A percentile compares a stretch with the other conserved stretches of the same genome.
Conservation (phyloP, 2,888 invertebrate species). For the Cantharis rufa region DNA sequence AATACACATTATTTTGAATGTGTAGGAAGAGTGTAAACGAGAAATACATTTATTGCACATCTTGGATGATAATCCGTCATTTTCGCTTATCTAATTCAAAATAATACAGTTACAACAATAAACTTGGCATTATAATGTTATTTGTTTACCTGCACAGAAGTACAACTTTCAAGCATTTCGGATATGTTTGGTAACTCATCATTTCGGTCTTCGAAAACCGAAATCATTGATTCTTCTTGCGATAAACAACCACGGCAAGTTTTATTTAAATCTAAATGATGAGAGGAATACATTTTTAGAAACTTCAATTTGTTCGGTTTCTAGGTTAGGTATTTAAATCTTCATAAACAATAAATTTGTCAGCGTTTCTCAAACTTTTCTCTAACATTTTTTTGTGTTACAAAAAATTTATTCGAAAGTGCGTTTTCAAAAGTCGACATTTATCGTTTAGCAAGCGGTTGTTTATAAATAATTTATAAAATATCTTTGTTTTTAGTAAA, state of each 20-base stretch:
- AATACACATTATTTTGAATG: constrained; percentile 58
- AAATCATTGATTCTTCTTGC: constrained; percentile 51
- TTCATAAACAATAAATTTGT: background rate
- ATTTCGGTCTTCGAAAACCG: constrained; percentile 55
- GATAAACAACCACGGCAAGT: constrained; percentile 58
- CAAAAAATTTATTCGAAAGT: background rate
- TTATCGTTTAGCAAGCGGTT: too few relatives aligned
- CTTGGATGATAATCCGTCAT: constrained; percentile 56
- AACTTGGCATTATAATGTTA: background rate
- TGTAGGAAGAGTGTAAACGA: constrained; percentile 55
- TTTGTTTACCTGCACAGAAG: constrained; percentile 55
- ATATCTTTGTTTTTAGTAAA: too few relatives aligned
- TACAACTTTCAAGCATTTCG: constrained; percentile 56
- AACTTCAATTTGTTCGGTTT: background rate
- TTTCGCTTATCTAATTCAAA: constrained; percentile 45
- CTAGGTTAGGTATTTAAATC: background rate
- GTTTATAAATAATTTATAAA: too few relatives aligned
- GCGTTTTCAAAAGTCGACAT: too few relatives aligned
- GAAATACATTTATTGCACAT: constrained; percentile 57
- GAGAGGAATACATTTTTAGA: background rate
- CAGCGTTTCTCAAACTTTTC: background rate
- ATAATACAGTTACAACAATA: background rate
- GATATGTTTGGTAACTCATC: constrained; percentile 49
- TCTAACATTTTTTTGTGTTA: too few relatives aligned
- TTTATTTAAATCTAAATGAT: constrained; percentile 47